phyloP scores from a whole-genome alignment of 2,797 vertebrate species.

The Sternarchorhynchus goeldii region DNA sequence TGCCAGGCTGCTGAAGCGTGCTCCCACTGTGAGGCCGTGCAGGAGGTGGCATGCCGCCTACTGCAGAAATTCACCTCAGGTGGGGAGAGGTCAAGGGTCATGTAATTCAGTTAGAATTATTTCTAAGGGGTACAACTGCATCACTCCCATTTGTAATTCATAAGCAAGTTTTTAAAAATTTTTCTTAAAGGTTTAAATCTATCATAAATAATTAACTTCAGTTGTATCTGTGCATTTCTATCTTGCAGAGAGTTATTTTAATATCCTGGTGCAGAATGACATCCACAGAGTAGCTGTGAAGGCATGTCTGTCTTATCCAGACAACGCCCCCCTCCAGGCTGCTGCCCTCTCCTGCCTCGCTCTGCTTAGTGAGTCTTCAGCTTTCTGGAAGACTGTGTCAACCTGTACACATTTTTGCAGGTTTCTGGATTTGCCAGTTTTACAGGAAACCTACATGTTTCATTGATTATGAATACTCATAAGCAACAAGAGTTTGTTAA shows the following conservation, averaged over 20 bases:
- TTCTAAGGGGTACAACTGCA: background rate
- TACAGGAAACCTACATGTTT: background rate
- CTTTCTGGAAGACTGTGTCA: too few species aligned
- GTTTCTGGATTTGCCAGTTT: background rate
- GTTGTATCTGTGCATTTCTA: background rate
- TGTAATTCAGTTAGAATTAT: background rate
- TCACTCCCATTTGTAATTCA: too few species aligned
- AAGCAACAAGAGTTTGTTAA: background rate
- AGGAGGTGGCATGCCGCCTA: constrained; percentile 89
- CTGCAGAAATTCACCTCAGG: constrained; percentile 87
- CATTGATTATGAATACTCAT: constrained; percentile 19
- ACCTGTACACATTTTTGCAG: background rate
- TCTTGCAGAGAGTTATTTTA: constrained; percentile 86
- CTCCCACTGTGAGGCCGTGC: constrained; percentile 80
- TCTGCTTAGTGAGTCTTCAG: constrained; percentile 84
- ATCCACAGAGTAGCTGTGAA: constrained; percentile 82
- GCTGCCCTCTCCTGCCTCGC: constrained; percentile 87
- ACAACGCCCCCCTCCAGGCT: constrained; percentile 81
- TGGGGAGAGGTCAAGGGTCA: constrained; percentile 66
- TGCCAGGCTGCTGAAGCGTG: constrained; percentile 83
- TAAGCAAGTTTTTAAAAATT: too few species aligned
- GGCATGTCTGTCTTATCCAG: constrained; percentile 79
- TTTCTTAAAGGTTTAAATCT: too few species aligned
- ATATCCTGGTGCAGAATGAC: constrained; percentile 91
- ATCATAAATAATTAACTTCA: background rate